Evolutionary conservation across 1,140 invertebrate species (phyloP).

Genomic region (Cydia pomonella): DNA sequence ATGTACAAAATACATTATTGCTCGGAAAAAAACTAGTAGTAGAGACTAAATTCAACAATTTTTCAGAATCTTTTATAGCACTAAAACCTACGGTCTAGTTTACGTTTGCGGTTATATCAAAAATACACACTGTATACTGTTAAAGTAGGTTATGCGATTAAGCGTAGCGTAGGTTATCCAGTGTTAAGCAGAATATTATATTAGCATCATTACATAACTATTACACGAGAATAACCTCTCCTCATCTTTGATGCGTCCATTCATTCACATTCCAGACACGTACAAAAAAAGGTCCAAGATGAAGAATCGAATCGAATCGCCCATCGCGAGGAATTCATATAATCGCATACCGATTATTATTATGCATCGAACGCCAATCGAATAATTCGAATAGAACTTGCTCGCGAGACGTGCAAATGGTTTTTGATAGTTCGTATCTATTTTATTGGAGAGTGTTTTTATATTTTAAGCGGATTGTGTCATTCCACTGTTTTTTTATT

Average conservation of each 20-base stretch:
- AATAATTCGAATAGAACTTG: conserved; percentile 49
- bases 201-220: conserved; percentile 6
- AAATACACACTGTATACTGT: no score
- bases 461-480: background rate
- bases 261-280: conserved; percentile 53
- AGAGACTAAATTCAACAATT: no score
- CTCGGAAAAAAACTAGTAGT: no score
- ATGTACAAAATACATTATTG: no score
- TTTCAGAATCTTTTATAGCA: no score
- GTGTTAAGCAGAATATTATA: background rate
- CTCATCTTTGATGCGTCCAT: conserved; percentile 17
- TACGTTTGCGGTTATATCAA: no score
- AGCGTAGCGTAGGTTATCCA: background rate
- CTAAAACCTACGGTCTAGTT: no score
- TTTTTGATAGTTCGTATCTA: conserved; percentile 22
- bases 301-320: conserved; percentile 47
- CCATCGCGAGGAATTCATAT: conserved; percentile 57
- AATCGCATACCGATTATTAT: conserved; percentile 69
- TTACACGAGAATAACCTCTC: conserved; percentile 11
- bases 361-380: conserved; percentile 59
- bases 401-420: conserved; percentile 46
- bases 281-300: conserved; percentile 54
- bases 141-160: background rate
- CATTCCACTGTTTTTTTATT: background rate
- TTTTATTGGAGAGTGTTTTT: background rate